Base-by-base conservation (phyloP, 2,797 vertebrate species). In the Trachops cirrhosus region DNA sequence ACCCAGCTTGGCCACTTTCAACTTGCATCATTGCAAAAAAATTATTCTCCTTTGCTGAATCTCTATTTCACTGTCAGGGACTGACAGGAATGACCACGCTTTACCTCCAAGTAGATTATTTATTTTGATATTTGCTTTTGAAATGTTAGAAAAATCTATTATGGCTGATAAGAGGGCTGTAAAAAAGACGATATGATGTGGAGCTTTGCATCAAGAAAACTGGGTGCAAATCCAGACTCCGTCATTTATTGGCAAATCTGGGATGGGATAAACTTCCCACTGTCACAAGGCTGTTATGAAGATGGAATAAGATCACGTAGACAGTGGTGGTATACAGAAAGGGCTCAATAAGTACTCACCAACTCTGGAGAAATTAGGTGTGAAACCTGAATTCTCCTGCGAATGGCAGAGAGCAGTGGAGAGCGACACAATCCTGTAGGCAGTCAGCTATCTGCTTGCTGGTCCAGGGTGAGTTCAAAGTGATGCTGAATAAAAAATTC, bases 81-180 rank as follows among this genome's bases (percentile, higher is more conserved):
- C 50, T 96, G 95, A 95, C 88, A 91, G 89, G 91, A 91, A n/a
- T 96, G 95, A 89, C 79, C 84, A 77, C 86, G 96, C 41, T 95
- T 96, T 96, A 95, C 68, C 79, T 90, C 46, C 37, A 86, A 88
- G 62, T 92, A 86, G 88, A 95, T 94, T 70, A 85, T 96, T 97
- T 82, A 86, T 96, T 97, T 95, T 95, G 91, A 86, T 93, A 82
- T 95, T 96, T 96, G 67, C 90, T 95, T 86, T 89, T 94, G 87
- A 89, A 93, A 92, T 68, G 83, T 32, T 71, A 83, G 68, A 78
- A 86, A 89, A 96, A 52, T 26, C 77, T 29, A 83, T 92, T 52
- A 64, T 91, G 64, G 37, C 57, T 79, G 77, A 90, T 85, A 78
- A 84, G 82, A 89, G 37, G 21, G 70, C 73, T 89, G 18, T 74